Percentiles rank a stretch among this genome's conserved stretches.
Evolutionary conservation across 2,797 vertebrate species (phyloP).

Genomic region (Dryobates pubescens): DNA sequence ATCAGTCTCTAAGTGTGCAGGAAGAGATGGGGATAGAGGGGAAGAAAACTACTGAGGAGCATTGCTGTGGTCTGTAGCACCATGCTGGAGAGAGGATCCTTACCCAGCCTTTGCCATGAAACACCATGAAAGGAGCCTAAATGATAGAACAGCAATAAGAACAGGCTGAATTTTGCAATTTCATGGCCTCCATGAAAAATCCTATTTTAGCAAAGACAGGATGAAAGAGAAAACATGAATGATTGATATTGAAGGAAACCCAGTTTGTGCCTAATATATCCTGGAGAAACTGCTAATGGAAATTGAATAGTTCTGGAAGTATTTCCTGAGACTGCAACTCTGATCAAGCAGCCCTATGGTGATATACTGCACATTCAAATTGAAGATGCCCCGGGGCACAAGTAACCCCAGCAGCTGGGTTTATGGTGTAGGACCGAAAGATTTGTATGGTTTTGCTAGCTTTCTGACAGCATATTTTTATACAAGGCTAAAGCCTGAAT

Average conservation of each 20-base stretch:
- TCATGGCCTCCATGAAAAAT: slow-evolving; percentile 55
- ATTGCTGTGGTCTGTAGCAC: neutral
- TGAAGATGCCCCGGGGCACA: slow-evolving; percentile 63
- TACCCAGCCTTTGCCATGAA: neutral
- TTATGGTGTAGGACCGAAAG: slow-evolving; percentile 27
- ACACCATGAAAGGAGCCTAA: neutral
- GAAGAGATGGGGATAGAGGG: neutral
- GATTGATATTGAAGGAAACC: slow-evolving; percentile 61
- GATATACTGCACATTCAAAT: slow-evolving; percentile 61
- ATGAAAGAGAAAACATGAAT: slow-evolving; percentile 64
- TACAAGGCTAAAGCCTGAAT: slow-evolving; percentile 6
- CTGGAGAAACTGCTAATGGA: slow-evolving; percentile 69
- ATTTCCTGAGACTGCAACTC: slow-evolving; percentile 64
- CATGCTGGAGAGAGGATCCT: neutral
- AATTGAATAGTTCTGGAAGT: slow-evolving; percentile 67
- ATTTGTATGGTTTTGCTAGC: slow-evolving; percentile 48
- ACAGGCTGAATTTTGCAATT: slow-evolving; percentile 45
- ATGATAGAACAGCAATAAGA: slow-evolving; percentile 8
- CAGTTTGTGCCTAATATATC: slow-evolving; percentile 64
- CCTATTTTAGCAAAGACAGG: slow-evolving; percentile 61
- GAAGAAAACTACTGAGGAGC: neutral
- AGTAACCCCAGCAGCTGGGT: slow-evolving; percentile 40
- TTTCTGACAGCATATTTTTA: slow-evolving; percentile 58
- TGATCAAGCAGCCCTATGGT: slow-evolving; percentile 55
- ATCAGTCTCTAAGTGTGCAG: neutral